A percentile compares a stretch with the other conserved stretches of the same genome.
Evolutionary conservation across 2,113 vertebrate species (phyloP).

Genomic region (Tiliqua scincoides): DNA sequence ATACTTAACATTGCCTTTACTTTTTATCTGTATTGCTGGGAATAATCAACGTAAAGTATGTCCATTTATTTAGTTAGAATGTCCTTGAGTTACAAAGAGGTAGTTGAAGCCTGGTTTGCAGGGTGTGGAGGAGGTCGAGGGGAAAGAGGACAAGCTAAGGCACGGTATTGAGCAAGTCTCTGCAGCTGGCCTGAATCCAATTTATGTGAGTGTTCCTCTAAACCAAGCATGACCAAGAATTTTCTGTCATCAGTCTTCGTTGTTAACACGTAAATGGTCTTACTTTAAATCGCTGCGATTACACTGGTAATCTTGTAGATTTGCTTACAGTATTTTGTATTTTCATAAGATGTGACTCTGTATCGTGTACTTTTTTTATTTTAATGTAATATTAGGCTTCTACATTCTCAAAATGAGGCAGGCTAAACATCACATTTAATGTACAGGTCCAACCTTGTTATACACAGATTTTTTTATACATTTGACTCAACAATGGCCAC

Average conservation of each 20-base stretch:
- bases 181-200: background rate
- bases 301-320: background rate
- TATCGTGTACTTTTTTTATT: background rate
- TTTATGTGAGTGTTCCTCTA: background rate
- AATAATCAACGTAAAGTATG: background rate
- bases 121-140: too few species aligned
- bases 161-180: background rate
- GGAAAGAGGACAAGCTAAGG: background rate
- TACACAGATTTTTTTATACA: too few species aligned
- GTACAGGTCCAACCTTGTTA: background rate
- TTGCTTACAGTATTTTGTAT: background rate
- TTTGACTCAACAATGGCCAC: too few species aligned
- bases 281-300: background rate
- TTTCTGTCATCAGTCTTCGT: background rate
- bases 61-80: background rate
- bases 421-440: background rate
- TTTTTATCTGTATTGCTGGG: background rate
- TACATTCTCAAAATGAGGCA: background rate
- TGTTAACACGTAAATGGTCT: background rate
- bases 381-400: background rate
- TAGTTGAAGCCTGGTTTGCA: background rate
- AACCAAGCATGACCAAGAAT: background rate
- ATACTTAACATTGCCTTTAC: conserved; percentile 21
- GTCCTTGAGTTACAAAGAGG: background rate
- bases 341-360: background rate